Percentiles rank a stretch among this genome's conserved stretches.
phyloP scores from a whole-genome alignment of 2,888 invertebrate species.

The Polydesmus complanatus region DNA sequence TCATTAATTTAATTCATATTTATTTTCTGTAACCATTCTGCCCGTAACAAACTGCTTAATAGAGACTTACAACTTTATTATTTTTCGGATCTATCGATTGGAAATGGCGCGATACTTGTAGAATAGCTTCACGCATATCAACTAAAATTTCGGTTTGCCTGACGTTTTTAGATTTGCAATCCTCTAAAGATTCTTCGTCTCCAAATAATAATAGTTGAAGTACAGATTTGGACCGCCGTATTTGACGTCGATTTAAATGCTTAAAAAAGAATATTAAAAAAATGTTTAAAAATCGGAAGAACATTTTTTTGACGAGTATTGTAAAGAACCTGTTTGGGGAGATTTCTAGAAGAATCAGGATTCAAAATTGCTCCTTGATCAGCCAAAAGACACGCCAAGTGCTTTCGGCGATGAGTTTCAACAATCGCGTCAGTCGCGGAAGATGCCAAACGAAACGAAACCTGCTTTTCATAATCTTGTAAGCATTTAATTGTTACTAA shows the following conservation, averaged over 20 bases:
- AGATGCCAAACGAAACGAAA: slow-evolving; percentile 58
- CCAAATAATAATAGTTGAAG: slow-evolving; percentile 77
- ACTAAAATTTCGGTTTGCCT: slow-evolving; percentile 95
- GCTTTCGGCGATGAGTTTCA: slow-evolving; percentile 78
- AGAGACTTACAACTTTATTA: slow-evolving; percentile 17
- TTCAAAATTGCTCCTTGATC: slow-evolving; percentile 89
- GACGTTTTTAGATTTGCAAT: slow-evolving; percentile 87
- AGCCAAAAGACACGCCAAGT: slow-evolving; percentile 90
- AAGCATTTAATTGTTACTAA: too few species aligned
- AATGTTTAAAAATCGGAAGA: not conserved
- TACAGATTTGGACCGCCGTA: slow-evolving; percentile 79
- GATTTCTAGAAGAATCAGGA: slow-evolving; percentile 72
- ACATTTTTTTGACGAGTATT: not conserved
- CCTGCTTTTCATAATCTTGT: slow-evolving; percentile 34
- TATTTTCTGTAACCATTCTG: not conserved
- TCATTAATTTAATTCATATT: not conserved
- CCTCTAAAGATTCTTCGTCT: slow-evolving; percentile 60
- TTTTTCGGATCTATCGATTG: slow-evolving; percentile 70
- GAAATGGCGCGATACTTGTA: slow-evolving; percentile 88
- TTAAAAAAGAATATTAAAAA: slow-evolving; percentile 22
- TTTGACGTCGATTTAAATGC: slow-evolving; percentile 54
- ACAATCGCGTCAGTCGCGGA: slow-evolving; percentile 69
- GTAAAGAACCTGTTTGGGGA: slow-evolving; percentile 63
- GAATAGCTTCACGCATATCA: slow-evolving; percentile 89
- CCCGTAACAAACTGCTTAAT: not conserved